phyloP scores from a whole-genome alignment of 2,888 invertebrate species.

The Drosophila sordidapex region DNA sequence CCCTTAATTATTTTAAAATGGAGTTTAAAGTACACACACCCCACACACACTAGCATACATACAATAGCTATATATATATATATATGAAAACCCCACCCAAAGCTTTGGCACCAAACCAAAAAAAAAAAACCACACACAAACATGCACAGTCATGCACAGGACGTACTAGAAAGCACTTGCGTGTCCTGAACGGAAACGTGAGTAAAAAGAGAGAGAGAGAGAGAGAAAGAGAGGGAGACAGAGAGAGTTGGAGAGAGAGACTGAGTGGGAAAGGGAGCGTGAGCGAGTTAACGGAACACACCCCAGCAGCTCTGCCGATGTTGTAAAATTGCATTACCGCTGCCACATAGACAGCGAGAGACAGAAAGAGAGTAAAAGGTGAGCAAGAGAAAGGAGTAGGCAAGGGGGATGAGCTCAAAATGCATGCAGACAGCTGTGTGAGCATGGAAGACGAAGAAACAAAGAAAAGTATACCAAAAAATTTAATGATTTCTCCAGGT shows the following conservation, averaged over 20 bases:
- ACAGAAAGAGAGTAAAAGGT: slow-evolving; percentile 9
- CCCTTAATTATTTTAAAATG: slow-evolving; percentile 72
- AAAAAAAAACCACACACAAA: slow-evolving; percentile 13
- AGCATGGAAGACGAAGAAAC: slow-evolving; percentile 36
- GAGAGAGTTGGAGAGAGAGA: slow-evolving; percentile 7
- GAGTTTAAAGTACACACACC: slow-evolving; percentile 57
- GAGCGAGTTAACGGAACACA: slow-evolving; percentile 66
- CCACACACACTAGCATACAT: slow-evolving; percentile 4
- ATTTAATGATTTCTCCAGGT: slow-evolving; percentile 80
- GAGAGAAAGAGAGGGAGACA: slow-evolving; percentile 21
- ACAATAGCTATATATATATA: background rate
- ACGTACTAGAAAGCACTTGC: slow-evolving; percentile 57
- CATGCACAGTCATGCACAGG: background rate
- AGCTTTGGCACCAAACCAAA: slow-evolving; percentile 52
- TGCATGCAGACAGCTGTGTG: slow-evolving; percentile 55
- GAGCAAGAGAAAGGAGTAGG: slow-evolving; percentile 15
- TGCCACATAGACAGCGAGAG: slow-evolving; percentile 6
- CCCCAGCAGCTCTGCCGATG: slow-evolving; percentile 43
- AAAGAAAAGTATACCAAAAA: slow-evolving; percentile 79
- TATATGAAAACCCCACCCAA: slow-evolving; percentile 55
- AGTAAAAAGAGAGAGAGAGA: slow-evolving; percentile 31
- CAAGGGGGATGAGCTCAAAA: slow-evolving; percentile 21
- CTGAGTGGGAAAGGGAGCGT: slow-evolving; percentile 23
- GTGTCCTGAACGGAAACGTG: slow-evolving; percentile 61
- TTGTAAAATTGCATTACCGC: slow-evolving; percentile 48